A percentile compares a stretch with the other conserved stretches of the same genome.
Evolutionary conservation across 2,113 vertebrate genomes (phyloP).

Genomic region (Anarhynchus alexandrinus): DNA sequence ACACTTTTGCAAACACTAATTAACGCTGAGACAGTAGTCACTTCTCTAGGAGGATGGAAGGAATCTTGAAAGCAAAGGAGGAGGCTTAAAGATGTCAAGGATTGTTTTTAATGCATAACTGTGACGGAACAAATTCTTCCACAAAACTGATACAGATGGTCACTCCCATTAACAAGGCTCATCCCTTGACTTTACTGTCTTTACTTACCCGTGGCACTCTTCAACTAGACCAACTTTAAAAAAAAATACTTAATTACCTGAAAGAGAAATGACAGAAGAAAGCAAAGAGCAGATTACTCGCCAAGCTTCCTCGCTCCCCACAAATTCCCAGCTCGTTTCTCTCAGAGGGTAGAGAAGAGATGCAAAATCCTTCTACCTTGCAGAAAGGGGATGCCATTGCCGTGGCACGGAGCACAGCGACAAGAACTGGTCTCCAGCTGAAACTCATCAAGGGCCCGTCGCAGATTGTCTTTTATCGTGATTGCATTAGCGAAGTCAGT

Average conservation of each 20-base stretch:
- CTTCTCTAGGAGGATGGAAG: conserved; percentile 12
- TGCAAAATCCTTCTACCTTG: conserved; percentile 74
- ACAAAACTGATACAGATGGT: background rate
- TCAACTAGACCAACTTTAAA: background rate
- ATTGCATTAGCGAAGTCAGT: conserved; percentile 72
- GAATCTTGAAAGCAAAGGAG: conserved; percentile 34
- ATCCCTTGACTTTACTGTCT: background rate
- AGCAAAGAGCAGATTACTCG: background rate
- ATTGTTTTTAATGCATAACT: background rate
- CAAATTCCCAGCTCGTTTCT: background rate
- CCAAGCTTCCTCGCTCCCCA: background rate
- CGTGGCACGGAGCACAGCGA: conserved; percentile 82
- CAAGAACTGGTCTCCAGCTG: conserved; percentile 83
- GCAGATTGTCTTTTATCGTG: conserved; percentile 83
- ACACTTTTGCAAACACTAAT: conserved; percentile 51
- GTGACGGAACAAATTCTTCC: background rate
- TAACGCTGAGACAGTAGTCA: conserved; percentile 53
- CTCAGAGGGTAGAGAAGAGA: background rate
- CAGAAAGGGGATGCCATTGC: conserved; percentile 84
- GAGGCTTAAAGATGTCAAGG: conserved; percentile 17
- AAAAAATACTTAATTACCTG: background rate
- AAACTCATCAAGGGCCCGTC: conserved; percentile 81
- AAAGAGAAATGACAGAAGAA: background rate
- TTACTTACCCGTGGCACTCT: background rate
- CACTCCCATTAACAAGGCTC: background rate